These are phyloP conservation scores for Euspilapteryx auroguttella DNA, from an alignment of 2,888 invertebrate species.

Conservation along the genomic window DNA sequence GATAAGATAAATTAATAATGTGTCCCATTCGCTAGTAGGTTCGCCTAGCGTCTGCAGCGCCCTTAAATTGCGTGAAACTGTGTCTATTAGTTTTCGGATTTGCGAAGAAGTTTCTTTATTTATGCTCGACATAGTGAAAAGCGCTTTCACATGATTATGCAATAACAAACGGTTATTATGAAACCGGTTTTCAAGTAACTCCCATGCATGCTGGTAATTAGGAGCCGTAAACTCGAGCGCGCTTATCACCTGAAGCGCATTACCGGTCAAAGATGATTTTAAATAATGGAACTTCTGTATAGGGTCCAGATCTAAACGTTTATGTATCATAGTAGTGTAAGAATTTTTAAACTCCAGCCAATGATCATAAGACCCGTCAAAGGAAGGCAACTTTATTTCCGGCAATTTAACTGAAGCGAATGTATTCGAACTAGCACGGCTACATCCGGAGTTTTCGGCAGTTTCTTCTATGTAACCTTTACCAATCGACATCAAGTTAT, in stretches of 20 bases:
- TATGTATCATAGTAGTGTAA: constrained; percentile 5
- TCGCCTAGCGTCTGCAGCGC: constrained; percentile 9
- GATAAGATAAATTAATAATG: constrained; percentile 10
- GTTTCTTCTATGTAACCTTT: too few species aligned
- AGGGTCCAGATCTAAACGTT: constrained; percentile 3
- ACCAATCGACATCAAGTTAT: too few species aligned
- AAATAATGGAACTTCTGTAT: constrained; percentile 7
- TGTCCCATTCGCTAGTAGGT: constrained; percentile 12
- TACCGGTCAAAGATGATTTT: constrained; percentile 4
- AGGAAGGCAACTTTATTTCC: constrained; percentile 5
- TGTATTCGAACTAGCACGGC: too few species aligned
- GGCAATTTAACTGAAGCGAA: constrained; percentile 8
- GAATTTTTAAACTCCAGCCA: constrained; percentile 7
- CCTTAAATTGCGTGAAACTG: constrained; percentile 8
- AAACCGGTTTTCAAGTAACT: constrained; percentile 8
- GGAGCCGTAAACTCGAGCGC: constrained; percentile 7
- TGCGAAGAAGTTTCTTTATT: constrained; percentile 6
- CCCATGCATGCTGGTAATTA: constrained; percentile 10
- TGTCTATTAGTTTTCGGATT: constrained; percentile 9
- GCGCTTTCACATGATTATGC: constrained; percentile 7
- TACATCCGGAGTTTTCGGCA: too few species aligned
- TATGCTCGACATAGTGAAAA: constrained; percentile 7
- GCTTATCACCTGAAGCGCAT: constrained; percentile 4
- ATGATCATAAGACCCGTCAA: constrained; percentile 7
- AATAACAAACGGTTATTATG: constrained; percentile 8